Evolutionary conservation across 2,888 invertebrate species (phyloP).

Genomic region (Lordiphosa andalusiaca): DNA sequence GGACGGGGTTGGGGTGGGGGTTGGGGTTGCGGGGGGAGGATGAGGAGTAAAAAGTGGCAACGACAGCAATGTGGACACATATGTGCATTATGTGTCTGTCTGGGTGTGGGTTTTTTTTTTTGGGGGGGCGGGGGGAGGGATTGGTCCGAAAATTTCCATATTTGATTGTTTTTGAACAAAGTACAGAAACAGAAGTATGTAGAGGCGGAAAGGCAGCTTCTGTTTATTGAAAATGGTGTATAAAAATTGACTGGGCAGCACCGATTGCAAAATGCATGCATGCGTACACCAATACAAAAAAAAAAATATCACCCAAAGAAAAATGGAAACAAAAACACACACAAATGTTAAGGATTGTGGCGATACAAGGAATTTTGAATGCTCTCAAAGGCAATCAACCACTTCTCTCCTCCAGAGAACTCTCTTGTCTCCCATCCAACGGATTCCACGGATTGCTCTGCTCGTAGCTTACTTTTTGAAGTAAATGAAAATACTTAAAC

Average conservation of each 20-base stretch:
- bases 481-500: no score
- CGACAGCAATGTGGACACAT: slow-evolving; percentile 14
- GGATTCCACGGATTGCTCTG: no score
- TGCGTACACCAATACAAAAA: slow-evolving; percentile 4
- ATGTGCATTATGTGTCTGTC: slow-evolving; percentile 25
- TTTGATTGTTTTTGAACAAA: slow-evolving; percentile 65
- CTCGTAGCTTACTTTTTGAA: no score
- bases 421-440: no score
- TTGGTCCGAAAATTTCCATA: slow-evolving; percentile 61
- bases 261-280: slow-evolving; percentile 29
- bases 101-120: slow-evolving; percentile 23
- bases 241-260: slow-evolving; percentile 40
- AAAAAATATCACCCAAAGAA: slow-evolving; percentile 18
- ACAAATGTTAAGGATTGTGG: no score
- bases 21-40: not conserved
- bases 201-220: slow-evolving; percentile 19
- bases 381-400: no score
- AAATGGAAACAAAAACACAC: not conserved
- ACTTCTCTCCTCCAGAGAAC: no score
- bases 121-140: no score
- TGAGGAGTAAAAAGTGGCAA: slow-evolving; percentile 1
- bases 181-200: slow-evolving; percentile 9
- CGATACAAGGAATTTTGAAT: no score
- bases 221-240: slow-evolving; percentile 64
- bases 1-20: not conserved